Base-by-base conservation (phyloP, 2,113 vertebrate species). In the Spea bombifrons region DNA sequence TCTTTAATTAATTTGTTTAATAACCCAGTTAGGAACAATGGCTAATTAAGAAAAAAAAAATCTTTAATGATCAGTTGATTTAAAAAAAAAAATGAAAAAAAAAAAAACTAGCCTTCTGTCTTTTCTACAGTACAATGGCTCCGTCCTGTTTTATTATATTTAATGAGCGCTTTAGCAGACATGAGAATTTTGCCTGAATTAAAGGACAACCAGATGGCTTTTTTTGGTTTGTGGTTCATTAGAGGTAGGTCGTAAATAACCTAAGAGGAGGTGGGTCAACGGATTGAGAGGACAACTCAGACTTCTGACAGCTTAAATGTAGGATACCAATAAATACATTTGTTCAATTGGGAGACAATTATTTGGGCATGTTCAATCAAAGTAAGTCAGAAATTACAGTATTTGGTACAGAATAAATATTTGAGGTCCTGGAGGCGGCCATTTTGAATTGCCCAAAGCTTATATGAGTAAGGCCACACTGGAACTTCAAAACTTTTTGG, bases 1-100 rank as follows among this genome's bases (percentile, higher is more conserved):
- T 65, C 80, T 85, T 87, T 88, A 90, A 89, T 90, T 87, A 85
- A 87, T 87, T 85, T 85, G 86, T 85, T 83, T 84, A 87, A 87
- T 84, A 86, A 85, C 84, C 86, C 86, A 81, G 85, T 81, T 85
- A 86, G 75, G 84, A 86, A 87, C 46, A 76, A 86, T 83, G 84
- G 86, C 88, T 89, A 87, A 91, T 90, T 88, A 88, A 88, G 82
- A 80, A 71, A 67, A 57, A 83, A 84, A 84, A 66, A 82, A 81
- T 76, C 76, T 71, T 80, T 86, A 84, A 81, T 83, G 83, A 84
- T 88, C 86, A 86, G 82, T 76, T 81, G 82, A 82, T 30, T 52
- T 3, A 71, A 75, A 64, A 5, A 13, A 59, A 48, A 7, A 52
- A 52, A 81, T 61, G 48, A 55, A 13, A 52, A 7, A 8, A 12